Evolutionary conservation across 1,140 invertebrate species (phyloP).

Genomic region (Sipha flava): DNA sequence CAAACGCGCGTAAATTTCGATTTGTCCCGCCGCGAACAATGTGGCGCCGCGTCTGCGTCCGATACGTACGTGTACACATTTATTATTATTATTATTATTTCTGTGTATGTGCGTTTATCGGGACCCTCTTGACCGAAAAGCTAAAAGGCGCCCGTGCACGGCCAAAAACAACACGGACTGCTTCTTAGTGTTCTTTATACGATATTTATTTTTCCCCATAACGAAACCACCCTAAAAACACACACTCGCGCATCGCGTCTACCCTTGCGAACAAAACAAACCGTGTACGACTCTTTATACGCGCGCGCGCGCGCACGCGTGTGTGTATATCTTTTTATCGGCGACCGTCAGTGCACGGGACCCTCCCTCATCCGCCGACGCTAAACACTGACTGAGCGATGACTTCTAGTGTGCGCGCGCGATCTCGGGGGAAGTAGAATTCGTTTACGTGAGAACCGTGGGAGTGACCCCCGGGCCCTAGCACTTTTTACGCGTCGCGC

Average conservation of each 20-base stretch:
- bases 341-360: neutral
- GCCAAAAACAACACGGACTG: constrained; percentile 24
- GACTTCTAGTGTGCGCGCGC: neutral
- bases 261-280: constrained; percentile 24
- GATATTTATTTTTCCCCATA: neutral
- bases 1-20: constrained; percentile 27
- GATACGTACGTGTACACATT: neutral
- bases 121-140: constrained; percentile 21
- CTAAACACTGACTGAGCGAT: neutral
- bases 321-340: constrained; percentile 22
- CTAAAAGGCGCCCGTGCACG: constrained; percentile 22
- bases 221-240: neutral
- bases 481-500: neutral
- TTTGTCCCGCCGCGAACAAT: constrained; percentile 18
- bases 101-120: neutral
- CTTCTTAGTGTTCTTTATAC: neutral
- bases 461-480: neutral
- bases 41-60: constrained; percentile 11
- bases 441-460: constrained; percentile 30
- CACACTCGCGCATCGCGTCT: neutral
- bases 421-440: neutral
- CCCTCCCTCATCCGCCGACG: neutral
- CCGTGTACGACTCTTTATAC: neutral
- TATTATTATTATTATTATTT: neutral
- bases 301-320: too few relatives aligned